These are phyloP conservation scores for Pherbina coryleti DNA, from an alignment of 2,888 invertebrate genomes.

Conservation along the genomic window DNA sequence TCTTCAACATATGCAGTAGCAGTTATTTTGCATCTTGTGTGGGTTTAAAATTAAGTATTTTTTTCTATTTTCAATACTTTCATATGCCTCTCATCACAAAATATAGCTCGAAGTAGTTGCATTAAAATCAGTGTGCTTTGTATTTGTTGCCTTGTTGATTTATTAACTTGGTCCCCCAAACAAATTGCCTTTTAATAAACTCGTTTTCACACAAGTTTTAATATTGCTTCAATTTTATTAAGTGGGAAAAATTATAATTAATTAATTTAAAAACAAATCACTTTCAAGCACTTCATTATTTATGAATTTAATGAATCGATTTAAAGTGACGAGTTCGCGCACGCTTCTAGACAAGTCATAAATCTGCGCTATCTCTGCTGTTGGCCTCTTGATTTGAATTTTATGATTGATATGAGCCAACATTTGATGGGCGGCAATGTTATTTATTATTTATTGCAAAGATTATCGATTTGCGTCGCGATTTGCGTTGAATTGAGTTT, in stretches of 20 bases:
- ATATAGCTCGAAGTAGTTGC: conserved; percentile 13
- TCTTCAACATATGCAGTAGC: too few species aligned
- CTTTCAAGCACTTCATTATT: neutral
- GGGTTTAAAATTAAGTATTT: too few species aligned
- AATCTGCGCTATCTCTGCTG: neutral
- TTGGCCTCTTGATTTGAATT: neutral
- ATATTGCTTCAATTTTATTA: neutral
- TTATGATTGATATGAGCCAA: neutral
- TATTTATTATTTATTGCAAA: neutral
- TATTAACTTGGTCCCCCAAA: neutral
- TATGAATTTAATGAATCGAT: conserved; percentile 14
- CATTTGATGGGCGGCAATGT: neutral
- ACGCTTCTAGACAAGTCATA: neutral
- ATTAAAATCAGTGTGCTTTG: neutral
- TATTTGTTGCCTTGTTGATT: neutral
- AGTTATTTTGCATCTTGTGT: too few species aligned
- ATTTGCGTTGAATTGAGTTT: neutral
- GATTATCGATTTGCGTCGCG: neutral
- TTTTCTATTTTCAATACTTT: too few species aligned
- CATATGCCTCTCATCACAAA: too few species aligned
- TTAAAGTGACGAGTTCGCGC: neutral
- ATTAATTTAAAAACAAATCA: conserved; percentile 11
- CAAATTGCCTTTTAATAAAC: conserved; percentile 17
- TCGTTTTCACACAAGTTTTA: neutral
- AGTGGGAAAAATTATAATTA: neutral